Percentiles rank a stretch among this genome's conserved stretches.
phyloP scores from a whole-genome alignment of 2,888 invertebrate genomes.

The Tanytarsus gracilentus region DNA sequence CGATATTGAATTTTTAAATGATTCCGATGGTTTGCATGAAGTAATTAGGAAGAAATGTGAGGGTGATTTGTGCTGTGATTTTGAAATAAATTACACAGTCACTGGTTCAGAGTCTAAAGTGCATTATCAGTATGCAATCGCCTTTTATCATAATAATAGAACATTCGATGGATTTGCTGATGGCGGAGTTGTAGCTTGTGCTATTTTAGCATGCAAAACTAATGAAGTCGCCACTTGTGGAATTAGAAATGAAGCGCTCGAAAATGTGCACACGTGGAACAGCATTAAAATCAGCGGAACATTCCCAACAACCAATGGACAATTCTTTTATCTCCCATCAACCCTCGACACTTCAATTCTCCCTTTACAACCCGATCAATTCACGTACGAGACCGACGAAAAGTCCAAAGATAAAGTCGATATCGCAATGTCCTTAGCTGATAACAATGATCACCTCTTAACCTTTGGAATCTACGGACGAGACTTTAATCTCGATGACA shows the following conservation, averaged over 20 bases:
- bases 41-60: conserved; percentile 1
- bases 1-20: conserved; percentile 3
- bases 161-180: conserved; percentile 39
- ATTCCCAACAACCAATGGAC: conserved; percentile 4
- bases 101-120: neutral
- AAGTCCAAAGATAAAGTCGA: neutral
- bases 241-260: neutral
- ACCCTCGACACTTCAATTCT: conserved; percentile 45
- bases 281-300: neutral
- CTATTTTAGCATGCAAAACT: conserved; percentile 43
- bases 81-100: neutral
- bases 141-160: conserved; percentile 43
- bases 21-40: neutral
- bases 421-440: conserved; percentile 28
- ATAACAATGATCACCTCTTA: conserved; percentile 37
- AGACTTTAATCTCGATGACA: conserved; percentile 42
- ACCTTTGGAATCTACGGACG: conserved; percentile 47
- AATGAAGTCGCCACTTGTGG: conserved; percentile 36
- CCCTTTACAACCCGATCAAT: conserved; percentile 39
- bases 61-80: conserved; percentile 7
- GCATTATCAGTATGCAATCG: conserved; percentile 42
- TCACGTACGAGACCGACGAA: conserved; percentile 6
- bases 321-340: conserved; percentile 38
- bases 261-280: neutral
- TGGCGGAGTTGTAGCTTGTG: conserved; percentile 45